Evolutionary conservation across 2,113 vertebrate genomes (phyloP), one percentile per base, ranked within the genome.

Genomic region (Rhodinocichla rosea): DNA sequence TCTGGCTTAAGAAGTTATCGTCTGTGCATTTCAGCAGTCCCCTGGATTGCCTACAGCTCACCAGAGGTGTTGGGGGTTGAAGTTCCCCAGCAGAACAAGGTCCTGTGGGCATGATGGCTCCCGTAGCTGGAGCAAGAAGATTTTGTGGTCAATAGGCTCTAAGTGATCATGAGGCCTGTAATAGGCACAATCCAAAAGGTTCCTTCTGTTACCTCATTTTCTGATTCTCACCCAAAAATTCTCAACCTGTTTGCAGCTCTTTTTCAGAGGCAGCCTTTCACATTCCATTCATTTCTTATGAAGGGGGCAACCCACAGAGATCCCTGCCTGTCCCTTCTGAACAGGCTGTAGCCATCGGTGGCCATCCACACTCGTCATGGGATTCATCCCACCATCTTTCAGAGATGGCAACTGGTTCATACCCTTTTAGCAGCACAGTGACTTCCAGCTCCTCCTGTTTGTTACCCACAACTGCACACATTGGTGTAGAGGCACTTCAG

Each of bases 291-390:
- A 52, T 28, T 50, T 47, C 13, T 32, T n/a, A 52, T 5, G 15
- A 7, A 56, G 24, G 32, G 5, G 6, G 7, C 33, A 53, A 6
- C 8, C 2, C 80, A 44, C 21, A 53, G 27, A 37, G 13, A 18
- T 7, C 27, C 15, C 11, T 69, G 11, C 37, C 55, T 62, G 45
- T 28, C 28, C 39, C 19, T 16, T 45, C 49, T 62, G 56, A 62
- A 30, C 20, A n/a, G 20, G 39, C 55, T 45, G n/a, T 9, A 78
- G 64, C 15, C 23, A 40, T 35, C 1, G 0, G 24, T 3, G 17
- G 8, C 40, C 6, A n/a, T n/a, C n/a, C n/a, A 19, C 10, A 6
- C 1, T 13, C 4, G 0, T 9, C 3, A 39, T 13, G 13, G 5
- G 23, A 10, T n/a, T 62, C 15, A 39, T 45, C 28, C 19, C 39